Evolutionary conservation across 1,140 invertebrate species (phyloP).

Genomic region (Pseudobourletiella spinata): DNA sequence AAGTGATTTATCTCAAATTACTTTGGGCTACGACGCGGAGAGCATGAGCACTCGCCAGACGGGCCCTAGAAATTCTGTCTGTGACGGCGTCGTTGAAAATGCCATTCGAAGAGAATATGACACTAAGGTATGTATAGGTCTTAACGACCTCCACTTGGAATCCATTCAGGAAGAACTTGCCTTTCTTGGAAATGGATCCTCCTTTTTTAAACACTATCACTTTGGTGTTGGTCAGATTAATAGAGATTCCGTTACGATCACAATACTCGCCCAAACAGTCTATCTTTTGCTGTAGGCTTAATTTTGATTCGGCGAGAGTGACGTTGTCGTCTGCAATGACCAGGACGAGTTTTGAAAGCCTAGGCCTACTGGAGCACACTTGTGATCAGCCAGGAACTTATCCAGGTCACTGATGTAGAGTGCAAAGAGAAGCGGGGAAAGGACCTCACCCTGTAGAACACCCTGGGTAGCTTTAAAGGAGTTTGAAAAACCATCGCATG

Average conservation of each 20-base stretch:
- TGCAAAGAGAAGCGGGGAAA: constrained; percentile 16
- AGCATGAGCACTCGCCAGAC: not conserved
- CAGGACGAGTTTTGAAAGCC: too few relatives aligned
- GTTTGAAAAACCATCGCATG: not conserved
- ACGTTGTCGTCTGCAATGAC: constrained; percentile 21
- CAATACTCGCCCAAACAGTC: constrained; percentile 2
- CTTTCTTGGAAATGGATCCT: not conserved
- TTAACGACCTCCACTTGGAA: not conserved
- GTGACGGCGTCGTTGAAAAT: not conserved
- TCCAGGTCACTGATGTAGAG: constrained; percentile 1
- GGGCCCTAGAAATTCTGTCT: not conserved
- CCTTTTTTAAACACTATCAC: constrained; percentile 4
- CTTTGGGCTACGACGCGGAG: not conserved
- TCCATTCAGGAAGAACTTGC: not conserved
- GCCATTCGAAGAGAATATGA: constrained; percentile 2
- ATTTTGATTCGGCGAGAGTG: not conserved
- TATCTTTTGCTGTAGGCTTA: constrained; percentile 16
- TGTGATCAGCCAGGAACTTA: not conserved
- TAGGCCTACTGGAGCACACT: too few relatives aligned
- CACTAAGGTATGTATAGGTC: constrained; percentile 11
- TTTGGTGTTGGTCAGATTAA: constrained; percentile 16
- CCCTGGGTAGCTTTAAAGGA: not conserved
- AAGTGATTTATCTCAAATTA: not conserved
- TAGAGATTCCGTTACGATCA: not conserved
- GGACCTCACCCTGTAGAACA: constrained; percentile 19